Evolutionary conservation across 2,113 vertebrate species (phyloP).

Genomic region (Dryoscopus gambensis): DNA sequence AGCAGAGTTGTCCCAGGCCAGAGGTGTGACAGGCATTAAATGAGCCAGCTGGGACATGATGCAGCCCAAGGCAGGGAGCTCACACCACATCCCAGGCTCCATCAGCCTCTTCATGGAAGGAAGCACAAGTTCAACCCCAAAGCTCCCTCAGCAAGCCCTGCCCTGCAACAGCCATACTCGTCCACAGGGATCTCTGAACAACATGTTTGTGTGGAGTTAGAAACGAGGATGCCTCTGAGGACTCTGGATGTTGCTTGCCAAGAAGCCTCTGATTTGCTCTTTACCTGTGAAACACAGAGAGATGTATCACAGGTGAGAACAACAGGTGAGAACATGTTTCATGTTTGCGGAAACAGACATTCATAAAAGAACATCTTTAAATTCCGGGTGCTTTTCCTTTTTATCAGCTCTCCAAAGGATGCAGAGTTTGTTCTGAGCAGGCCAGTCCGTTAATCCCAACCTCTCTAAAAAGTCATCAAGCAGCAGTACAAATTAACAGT

Average conservation of each 20-base stretch:
- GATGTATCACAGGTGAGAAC: neutral
- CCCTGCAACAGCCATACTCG: fast-evolving
- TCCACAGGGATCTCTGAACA: neutral
- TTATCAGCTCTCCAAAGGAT: neutral
- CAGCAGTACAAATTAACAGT: neutral
- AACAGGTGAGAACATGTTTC: neutral
- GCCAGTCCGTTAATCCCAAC: neutral
- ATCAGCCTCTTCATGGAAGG: neutral
- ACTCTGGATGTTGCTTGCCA: neutral
- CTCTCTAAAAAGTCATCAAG: neutral
- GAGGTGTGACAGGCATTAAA: neutral
- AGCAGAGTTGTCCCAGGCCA: neutral
- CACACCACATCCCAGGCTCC: neutral
- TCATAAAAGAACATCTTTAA: neutral
- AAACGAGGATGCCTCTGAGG: neutral
- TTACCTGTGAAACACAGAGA: neutral
- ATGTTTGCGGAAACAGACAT: neutral
- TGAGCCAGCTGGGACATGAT: neutral
- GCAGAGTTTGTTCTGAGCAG: neutral
- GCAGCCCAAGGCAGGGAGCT: neutral
- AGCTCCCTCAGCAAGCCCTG: neutral
- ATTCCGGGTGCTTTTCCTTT: neutral
- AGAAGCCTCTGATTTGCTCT: neutral
- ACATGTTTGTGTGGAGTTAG: neutral
- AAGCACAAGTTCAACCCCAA: neutral